Evolutionary conservation across 2,888 invertebrate genomes (phyloP).

Genomic region (Lithodes maja): DNA sequence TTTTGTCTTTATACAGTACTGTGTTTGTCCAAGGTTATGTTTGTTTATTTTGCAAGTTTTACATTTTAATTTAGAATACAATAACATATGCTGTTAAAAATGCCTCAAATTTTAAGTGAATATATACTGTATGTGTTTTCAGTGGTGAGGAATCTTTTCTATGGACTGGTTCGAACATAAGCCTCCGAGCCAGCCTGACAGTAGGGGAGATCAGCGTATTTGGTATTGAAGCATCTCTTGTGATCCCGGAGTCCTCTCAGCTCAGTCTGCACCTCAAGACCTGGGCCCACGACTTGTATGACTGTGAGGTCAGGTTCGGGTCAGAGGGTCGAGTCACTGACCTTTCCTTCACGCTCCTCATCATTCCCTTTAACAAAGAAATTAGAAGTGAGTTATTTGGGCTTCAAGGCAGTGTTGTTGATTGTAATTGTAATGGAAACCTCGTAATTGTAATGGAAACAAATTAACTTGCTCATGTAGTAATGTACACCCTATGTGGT

Average conservation of each 20-base stretch:
- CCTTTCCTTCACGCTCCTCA: conserved; percentile 28
- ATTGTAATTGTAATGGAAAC: too few relatives aligned
- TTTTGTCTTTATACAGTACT: too few relatives aligned
- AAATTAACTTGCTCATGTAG: too few relatives aligned
- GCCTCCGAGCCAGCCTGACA: conserved; percentile 20
- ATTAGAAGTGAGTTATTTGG: conserved; percentile 50
- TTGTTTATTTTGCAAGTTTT: too few relatives aligned
- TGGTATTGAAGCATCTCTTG: conserved; percentile 45
- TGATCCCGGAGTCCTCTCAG: neutral
- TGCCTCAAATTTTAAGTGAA: too few relatives aligned
- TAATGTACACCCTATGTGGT: too few relatives aligned
- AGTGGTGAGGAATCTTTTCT: conserved; percentile 35
- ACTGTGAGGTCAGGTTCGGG: conserved; percentile 30
- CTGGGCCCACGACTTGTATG: conserved; percentile 36
- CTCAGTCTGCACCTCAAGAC: conserved; percentile 39
- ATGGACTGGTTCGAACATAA: conserved; percentile 25
- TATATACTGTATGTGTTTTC: neutral
- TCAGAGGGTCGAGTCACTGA: conserved; percentile 27
- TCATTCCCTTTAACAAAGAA: conserved; percentile 55
- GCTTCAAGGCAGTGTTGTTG: too few relatives aligned
- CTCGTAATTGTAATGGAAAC: too few relatives aligned
- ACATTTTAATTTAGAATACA: too few relatives aligned
- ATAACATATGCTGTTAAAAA: too few relatives aligned
- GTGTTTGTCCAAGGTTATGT: too few relatives aligned
- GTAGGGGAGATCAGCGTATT: conserved; percentile 28